phyloP scores from a whole-genome alignment of 2,888 invertebrate genomes.

The Beris morrisii region DNA sequence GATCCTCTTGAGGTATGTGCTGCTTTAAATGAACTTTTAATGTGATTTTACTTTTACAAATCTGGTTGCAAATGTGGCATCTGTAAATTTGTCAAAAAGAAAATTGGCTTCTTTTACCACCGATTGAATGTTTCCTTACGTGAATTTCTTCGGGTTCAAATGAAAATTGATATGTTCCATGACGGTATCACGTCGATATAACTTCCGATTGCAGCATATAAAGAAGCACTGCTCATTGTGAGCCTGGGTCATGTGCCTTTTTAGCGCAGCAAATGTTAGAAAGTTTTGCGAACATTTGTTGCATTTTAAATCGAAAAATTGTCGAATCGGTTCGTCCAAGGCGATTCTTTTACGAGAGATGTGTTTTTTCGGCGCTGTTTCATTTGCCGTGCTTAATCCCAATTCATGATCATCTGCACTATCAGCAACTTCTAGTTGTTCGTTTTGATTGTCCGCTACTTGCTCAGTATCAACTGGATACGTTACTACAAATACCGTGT shows the following conservation, averaged over 20 bases:
- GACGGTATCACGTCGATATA: conserved; percentile 31
- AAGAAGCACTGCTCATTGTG: conserved; percentile 32
- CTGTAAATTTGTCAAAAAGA: conserved; percentile 11
- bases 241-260: conserved; percentile 28
- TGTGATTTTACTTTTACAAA: conserved; percentile 36
- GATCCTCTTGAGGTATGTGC: conserved; percentile 33
- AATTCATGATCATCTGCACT: not conserved
- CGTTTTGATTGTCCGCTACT: too few species aligned
- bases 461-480: too few species aligned
- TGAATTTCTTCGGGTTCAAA: conserved; percentile 35
- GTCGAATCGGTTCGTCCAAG: conserved; percentile 31
- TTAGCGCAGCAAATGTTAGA: conserved; percentile 31
- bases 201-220: conserved; percentile 32
- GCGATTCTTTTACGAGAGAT: conserved; percentile 13
- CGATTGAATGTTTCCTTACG: conserved; percentile 17
- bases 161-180: conserved; percentile 35
- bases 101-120: too few species aligned
- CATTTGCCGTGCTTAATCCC: not conserved
- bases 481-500: too few species aligned
- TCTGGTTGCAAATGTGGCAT: conserved; percentile 31
- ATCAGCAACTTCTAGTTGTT: not conserved
- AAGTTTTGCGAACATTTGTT: conserved; percentile 25
- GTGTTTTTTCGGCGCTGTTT: not conserved
- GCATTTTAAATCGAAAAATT: conserved; percentile 35
- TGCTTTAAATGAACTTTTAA: conserved; percentile 35